A percentile compares a stretch with the other conserved stretches of the same genome.
phyloP scores from a whole-genome alignment of 1,140 invertebrate species.

The Elymnias hypermnestra region DNA sequence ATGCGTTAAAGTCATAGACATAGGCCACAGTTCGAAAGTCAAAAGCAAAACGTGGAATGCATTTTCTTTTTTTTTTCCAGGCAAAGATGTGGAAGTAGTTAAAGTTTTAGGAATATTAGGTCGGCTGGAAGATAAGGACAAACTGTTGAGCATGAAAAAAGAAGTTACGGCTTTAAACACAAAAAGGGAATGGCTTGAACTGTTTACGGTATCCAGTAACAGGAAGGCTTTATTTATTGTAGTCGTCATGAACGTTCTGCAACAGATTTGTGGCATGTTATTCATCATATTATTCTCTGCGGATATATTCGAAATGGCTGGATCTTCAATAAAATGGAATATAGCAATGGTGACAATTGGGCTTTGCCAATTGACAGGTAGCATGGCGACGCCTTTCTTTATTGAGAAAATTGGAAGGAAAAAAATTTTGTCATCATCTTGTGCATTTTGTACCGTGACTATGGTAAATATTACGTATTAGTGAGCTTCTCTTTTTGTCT shows the following conservation, averaged over 20 bases:
- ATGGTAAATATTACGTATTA: conserved; percentile 42
- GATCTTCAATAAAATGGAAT: conserved; percentile 29
- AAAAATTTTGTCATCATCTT: conserved; percentile 65
- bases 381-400: conserved; percentile 45
- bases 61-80: too few relatives aligned
- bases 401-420: conserved; percentile 75
- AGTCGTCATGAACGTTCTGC: conserved; percentile 37
- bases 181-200: conserved; percentile 24
- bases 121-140: conserved; percentile 22
- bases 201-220: conserved; percentile 33
- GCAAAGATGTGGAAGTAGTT: conserved; percentile 16
- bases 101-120: conserved; percentile 13
- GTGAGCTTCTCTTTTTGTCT: too few relatives aligned
- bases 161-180: conserved; percentile 6
- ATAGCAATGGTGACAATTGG: conserved; percentile 35
- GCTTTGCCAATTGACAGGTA: conserved; percentile 67
- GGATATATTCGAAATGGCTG: conserved; percentile 56
- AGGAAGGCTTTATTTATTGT: conserved; percentile 31
- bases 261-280: conserved; percentile 47
- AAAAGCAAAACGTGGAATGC: too few relatives aligned
- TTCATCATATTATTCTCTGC: conserved; percentile 75
- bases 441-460: conserved; percentile 23
- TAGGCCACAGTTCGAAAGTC: too few relatives aligned
- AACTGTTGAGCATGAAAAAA: conserved; percentile 15
- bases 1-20: too few relatives aligned